Conservation (phyloP, 2,797 vertebrate genomes). For the Allobates femoralis region DNA sequence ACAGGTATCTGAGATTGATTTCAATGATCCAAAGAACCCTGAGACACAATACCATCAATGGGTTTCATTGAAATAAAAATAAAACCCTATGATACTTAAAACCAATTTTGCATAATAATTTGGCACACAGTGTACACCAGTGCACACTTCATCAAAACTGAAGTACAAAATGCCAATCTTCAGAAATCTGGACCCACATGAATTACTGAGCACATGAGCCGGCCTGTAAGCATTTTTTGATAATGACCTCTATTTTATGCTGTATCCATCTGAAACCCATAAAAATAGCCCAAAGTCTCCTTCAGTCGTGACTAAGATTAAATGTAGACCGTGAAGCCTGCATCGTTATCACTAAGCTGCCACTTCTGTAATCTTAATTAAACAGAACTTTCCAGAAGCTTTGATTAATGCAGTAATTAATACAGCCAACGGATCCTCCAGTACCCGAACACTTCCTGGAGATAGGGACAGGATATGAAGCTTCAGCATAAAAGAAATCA, state of each 20-base stretch:
- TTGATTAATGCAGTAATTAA: slow-evolving; percentile 49
- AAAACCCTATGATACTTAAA: no score
- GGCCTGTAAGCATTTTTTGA: background rate
- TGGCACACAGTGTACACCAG: no score
- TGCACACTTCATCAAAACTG: no score
- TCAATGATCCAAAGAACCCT: no score
- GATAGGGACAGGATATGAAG: slow-evolving; percentile 33
- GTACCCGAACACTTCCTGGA: slow-evolving; percentile 8
- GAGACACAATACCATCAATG: no score
- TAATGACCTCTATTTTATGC: background rate
- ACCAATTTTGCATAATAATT: no score
- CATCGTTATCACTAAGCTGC: slow-evolving; percentile 14
- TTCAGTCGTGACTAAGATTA: background rate
- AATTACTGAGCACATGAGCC: no score
- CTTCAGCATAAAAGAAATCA: background rate
- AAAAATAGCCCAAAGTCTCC: background rate
- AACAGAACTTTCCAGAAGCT: slow-evolving; percentile 29
- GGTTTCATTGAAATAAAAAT: no score
- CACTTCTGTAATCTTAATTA: slow-evolving; percentile 34
- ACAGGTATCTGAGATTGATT: no score
- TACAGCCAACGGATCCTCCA: slow-evolving; percentile 15
- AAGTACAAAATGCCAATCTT: no score
- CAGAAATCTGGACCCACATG: no score
- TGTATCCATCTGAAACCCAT: background rate
- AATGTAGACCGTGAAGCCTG: background rate